Evolutionary conservation across 2,113 vertebrate species (phyloP).

Genomic region (Pimephales promelas): DNA sequence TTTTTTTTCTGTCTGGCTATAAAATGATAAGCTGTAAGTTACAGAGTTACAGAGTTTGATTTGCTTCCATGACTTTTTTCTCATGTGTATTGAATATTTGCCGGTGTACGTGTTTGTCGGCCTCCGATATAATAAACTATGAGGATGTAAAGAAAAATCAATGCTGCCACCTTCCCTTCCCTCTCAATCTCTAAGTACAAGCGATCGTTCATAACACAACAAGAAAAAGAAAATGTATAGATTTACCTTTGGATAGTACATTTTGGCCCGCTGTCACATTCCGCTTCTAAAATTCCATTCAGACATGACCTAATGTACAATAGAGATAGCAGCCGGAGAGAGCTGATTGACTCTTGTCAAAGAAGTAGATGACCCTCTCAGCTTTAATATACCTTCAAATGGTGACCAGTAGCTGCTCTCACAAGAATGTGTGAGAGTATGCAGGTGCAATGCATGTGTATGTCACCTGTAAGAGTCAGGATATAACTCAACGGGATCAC

Average conservation of each 20-base stretch:
- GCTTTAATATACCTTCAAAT: slow-evolving; percentile 2
- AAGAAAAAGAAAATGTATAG: slow-evolving; percentile 6
- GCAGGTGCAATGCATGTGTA: neutral
- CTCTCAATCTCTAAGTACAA: slow-evolving; percentile 14
- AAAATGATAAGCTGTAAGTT: slow-evolving; percentile 45
- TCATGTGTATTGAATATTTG: slow-evolving; percentile 41
- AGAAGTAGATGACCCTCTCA: slow-evolving; percentile 11
- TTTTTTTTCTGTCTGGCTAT: slow-evolving; percentile 13
- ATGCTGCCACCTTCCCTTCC: neutral
- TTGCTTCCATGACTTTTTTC: slow-evolving; percentile 33
- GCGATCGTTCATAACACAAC: slow-evolving; percentile 23
- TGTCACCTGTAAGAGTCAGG: neutral
- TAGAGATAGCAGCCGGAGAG: neutral
- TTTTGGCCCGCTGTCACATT: neutral
- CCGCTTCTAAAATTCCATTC: slow-evolving; percentile 23
- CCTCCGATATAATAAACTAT: slow-evolving; percentile 24
- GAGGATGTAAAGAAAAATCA: slow-evolving; percentile 30
- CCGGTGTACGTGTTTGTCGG: slow-evolving; percentile 1
- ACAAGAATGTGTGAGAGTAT: neutral
- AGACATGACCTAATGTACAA: slow-evolving; percentile 22
- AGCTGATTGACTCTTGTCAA: neutral
- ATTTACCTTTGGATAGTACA: slow-evolving; percentile 23
- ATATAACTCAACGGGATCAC: slow-evolving; percentile 7
- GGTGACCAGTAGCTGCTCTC: neutral
- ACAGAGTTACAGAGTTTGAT: slow-evolving; percentile 23